Evolutionary conservation across 1,140 invertebrate genomes (phyloP).

Genomic region (Aethina tumida): DNA sequence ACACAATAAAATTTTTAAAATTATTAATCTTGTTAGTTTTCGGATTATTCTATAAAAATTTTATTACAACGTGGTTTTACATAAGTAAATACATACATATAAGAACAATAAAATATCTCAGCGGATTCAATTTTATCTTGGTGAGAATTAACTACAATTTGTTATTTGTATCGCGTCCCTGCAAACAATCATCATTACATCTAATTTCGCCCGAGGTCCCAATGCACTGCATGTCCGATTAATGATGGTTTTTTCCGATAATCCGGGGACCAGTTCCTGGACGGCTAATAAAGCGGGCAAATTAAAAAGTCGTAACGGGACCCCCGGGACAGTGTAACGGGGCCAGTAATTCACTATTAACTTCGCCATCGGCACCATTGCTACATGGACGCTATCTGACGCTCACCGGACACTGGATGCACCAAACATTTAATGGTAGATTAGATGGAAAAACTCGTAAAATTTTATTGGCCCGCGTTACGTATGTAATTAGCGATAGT

Average conservation of each 20-base stretch:
- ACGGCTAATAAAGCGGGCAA: slow-evolving; percentile 19
- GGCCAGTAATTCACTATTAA: slow-evolving; percentile 23
- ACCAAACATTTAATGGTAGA: slow-evolving; percentile 26
- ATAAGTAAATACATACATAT: too few species aligned
- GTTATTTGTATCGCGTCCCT: too few species aligned
- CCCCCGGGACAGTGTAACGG: slow-evolving; percentile 13
- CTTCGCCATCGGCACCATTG: slow-evolving; percentile 16
- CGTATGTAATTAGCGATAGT: slow-evolving; percentile 11
- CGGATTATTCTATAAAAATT: too few species aligned
- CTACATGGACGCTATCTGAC: slow-evolving; percentile 18
- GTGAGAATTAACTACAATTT: too few species aligned
- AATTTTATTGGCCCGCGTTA: slow-evolving; percentile 14
- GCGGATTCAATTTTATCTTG: too few species aligned
- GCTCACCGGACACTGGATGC: slow-evolving; percentile 16
- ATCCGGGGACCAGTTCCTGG: slow-evolving; percentile 19
- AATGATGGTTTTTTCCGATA: slow-evolving; percentile 22
- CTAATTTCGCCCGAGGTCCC: too few species aligned
- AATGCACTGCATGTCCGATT: too few species aligned
- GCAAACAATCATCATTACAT: too few species aligned
- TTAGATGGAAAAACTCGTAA: slow-evolving; percentile 21
- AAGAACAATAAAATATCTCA: too few species aligned
- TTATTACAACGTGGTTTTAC: too few species aligned
- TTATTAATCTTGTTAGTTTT: too few species aligned
- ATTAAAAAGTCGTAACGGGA: slow-evolving; percentile 26
- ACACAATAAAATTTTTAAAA: too few species aligned